Evolutionary conservation across 2,888 invertebrate genomes (phyloP).

Genomic region (Diaphora mendica): DNA sequence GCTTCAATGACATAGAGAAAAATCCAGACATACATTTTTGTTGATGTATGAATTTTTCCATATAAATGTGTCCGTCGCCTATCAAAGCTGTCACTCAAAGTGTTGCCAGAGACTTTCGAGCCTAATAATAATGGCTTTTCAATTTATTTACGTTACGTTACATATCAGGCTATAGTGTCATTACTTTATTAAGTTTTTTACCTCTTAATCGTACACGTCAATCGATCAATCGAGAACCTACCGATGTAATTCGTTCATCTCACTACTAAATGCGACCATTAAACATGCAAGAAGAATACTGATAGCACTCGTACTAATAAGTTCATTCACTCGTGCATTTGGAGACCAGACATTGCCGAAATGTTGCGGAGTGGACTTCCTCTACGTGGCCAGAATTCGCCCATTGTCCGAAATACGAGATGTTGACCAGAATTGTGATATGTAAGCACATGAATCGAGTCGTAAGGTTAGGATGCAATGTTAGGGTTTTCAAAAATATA

Average conservation of each 20-base stretch:
- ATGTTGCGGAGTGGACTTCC: constrained; percentile 47
- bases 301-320: constrained; percentile 37
- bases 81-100: too few species aligned
- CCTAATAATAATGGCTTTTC: not conserved
- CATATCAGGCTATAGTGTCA: not conserved
- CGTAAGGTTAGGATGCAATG: constrained; percentile 27
- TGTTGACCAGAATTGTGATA: constrained; percentile 49
- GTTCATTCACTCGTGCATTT: constrained; percentile 44
- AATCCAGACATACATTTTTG: too few species aligned
- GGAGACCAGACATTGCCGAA: constrained; percentile 42
- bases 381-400: constrained; percentile 57
- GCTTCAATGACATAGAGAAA: too few species aligned
- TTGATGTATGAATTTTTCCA: too few species aligned
- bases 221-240: not conserved
- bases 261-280: constrained; percentile 24
- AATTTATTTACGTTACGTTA: not conserved
- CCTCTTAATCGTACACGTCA: not conserved
- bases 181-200: not conserved
- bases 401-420: constrained; percentile 46
- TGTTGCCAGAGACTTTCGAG: not conserved
- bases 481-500: constrained; percentile 32
- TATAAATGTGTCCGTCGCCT: too few species aligned
- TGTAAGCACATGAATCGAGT: constrained; percentile 33
- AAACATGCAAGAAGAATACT: constrained; percentile 23
- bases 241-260: not conserved